phyloP scores from a whole-genome alignment of 2,113 vertebrate species.

The Dromaius novaehollandiae region DNA sequence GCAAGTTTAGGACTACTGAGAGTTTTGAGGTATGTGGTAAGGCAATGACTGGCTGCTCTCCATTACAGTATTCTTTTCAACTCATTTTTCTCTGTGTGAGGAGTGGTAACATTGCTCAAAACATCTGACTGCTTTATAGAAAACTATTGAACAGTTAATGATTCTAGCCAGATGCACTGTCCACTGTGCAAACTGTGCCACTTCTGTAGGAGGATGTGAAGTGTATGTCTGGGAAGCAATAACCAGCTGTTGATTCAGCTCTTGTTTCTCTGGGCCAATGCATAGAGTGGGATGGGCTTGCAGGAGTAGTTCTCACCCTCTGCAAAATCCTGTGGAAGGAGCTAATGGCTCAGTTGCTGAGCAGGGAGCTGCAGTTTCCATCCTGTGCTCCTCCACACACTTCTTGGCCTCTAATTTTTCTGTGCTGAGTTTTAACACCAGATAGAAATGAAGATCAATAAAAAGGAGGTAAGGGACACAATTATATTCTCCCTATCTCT shows the following conservation, averaged over 20 bases:
- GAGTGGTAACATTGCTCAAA: background rate
- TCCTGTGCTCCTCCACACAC: background rate
- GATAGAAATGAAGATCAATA: background rate
- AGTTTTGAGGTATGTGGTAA: background rate
- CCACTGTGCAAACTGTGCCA: fast-evolving
- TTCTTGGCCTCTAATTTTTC: background rate
- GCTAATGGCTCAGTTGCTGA: background rate
- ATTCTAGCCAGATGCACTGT: fast-evolving
- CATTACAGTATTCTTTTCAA: background rate
- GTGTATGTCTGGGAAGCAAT: fast-evolving
- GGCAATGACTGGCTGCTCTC: background rate
- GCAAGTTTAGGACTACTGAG: background rate
- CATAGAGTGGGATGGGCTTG: background rate
- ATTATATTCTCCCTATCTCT: background rate
- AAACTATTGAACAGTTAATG: fast-evolving
- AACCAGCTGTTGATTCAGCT: background rate
- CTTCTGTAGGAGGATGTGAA: background rate
- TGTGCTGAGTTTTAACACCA: background rate
- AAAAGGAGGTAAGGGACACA: background rate
- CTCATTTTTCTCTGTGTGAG: background rate
- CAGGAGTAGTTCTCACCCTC: background rate
- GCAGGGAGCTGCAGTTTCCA: background rate
- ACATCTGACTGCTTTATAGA: background rate
- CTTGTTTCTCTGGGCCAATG: fast-evolving
- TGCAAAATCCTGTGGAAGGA: background rate